Percentiles rank a stretch among this genome's conserved stretches.
These are phyloP conservation scores for Physeter macrocephalus DNA, from an alignment of 2,113 vertebrate species.

Conservation along the genomic window DNA sequence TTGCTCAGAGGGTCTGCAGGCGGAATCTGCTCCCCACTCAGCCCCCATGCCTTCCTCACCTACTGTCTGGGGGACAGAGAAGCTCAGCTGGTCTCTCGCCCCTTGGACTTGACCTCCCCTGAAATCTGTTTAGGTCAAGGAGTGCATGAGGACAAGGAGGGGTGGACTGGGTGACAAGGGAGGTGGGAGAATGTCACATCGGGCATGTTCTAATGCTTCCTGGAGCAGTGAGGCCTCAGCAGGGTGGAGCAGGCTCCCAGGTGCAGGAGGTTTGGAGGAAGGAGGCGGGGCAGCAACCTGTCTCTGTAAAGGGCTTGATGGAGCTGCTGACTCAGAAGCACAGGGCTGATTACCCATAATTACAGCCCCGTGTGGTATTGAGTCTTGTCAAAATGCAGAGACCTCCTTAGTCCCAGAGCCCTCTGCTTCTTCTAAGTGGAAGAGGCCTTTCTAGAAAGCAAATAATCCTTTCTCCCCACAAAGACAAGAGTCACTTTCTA, in stretches of 20 bases:
- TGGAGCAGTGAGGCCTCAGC: background rate
- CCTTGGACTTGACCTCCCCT: background rate
- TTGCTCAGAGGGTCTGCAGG: background rate
- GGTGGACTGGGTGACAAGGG: background rate
- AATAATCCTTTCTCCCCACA: background rate
- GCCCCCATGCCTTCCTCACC: background rate
- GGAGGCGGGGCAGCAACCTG: background rate
- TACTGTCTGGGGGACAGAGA: background rate
- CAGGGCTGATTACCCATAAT: background rate
- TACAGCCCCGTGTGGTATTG: background rate
- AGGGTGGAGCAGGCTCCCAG: background rate
- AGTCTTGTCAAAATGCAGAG: background rate
- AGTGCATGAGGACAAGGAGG: background rate
- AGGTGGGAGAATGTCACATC: rapidly evolving
- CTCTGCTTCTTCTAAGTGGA: background rate
- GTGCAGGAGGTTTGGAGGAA: too few relatives aligned
- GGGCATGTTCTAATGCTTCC: background rate
- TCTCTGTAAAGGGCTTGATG: background rate
- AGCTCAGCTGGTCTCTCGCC: background rate
- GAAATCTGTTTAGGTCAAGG: background rate
- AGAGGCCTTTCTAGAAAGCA: background rate
- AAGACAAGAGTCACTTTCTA: background rate
- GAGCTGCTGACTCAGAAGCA: background rate
- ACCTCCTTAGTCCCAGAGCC: background rate
- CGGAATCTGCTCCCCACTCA: background rate